phyloP scores from a whole-genome alignment of 1,140 invertebrate species.

The Macrocentrus cingulum region DNA sequence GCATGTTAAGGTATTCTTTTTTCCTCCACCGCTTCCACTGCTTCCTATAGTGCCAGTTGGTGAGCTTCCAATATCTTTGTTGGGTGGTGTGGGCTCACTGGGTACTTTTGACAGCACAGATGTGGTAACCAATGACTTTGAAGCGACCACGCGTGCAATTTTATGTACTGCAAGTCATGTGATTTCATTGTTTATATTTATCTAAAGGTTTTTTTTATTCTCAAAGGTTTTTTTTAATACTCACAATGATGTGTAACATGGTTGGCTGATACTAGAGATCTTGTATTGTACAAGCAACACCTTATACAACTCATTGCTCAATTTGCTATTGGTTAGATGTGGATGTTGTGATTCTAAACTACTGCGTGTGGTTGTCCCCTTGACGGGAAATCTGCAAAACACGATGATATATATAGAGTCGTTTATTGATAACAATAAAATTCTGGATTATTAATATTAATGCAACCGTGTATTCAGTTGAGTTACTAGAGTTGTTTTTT shows the following conservation, averaged over 20 bases:
- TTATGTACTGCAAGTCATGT: constrained; percentile 49
- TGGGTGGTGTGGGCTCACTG: constrained; percentile 50
- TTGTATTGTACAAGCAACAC: constrained; percentile 52
- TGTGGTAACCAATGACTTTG: constrained; percentile 42
- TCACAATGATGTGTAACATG: constrained; percentile 53
- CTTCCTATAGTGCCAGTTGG: constrained; percentile 33
- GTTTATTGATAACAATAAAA: no score
- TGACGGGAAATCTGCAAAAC: no score
- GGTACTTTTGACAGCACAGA: constrained; percentile 45
- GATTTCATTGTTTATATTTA: no score
- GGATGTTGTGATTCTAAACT: background rate
- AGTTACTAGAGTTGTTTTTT: no score
- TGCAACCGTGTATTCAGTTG: background rate
- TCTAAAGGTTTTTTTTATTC: no score
- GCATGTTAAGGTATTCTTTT: constrained; percentile 75
- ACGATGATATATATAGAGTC: no score
- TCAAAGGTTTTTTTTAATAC: no score
- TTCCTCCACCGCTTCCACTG: constrained; percentile 57
- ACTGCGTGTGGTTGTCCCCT: no score
- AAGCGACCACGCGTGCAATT: constrained; percentile 49
- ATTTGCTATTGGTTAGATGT: background rate
- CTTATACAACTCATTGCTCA: constrained; percentile 52
- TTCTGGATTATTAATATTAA: no score
- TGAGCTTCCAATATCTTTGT: constrained; percentile 37
- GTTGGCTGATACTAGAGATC: constrained; percentile 50